Evolutionary conservation across 2,888 invertebrate genomes (phyloP).

Genomic region (Cepaea hortensis): DNA sequence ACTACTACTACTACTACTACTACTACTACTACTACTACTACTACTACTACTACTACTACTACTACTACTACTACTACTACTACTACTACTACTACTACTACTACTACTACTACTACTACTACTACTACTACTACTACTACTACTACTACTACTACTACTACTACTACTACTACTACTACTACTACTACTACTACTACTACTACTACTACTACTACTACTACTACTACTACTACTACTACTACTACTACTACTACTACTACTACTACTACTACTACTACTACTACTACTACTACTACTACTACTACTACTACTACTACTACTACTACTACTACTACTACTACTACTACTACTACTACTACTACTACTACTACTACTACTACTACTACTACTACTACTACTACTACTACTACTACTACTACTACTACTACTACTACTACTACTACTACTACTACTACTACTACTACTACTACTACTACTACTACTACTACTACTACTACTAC

Average conservation of each 20-base stretch:
- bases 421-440: constrained; percentile 33
- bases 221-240: constrained; percentile 8
- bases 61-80: constrained; percentile 28
- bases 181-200: constrained; percentile 25
- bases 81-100: constrained; percentile 13
- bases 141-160: constrained; percentile 36
- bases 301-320: constrained; percentile 25
- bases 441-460: constrained; percentile 26
- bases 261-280: constrained; percentile 29
- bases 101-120: constrained; percentile 27
- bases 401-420: constrained; percentile 36
- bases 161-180: constrained; percentile 33
- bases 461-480: constrained; percentile 23
- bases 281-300: constrained; percentile 34
- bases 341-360: constrained; percentile 4
- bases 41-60: constrained; percentile 22
- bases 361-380: constrained; percentile 29
- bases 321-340: constrained; percentile 28
- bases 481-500: constrained; percentile 4
- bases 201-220: constrained; percentile 20
- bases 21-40: constrained; percentile 33
- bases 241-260: constrained; percentile 22
- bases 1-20: constrained; percentile 31
- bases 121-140: constrained; percentile 36
- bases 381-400: constrained; percentile 35